Evolutionary conservation across 1,140 invertebrate genomes (phyloP).

Genomic region (Drosophila athabasca): DNA sequence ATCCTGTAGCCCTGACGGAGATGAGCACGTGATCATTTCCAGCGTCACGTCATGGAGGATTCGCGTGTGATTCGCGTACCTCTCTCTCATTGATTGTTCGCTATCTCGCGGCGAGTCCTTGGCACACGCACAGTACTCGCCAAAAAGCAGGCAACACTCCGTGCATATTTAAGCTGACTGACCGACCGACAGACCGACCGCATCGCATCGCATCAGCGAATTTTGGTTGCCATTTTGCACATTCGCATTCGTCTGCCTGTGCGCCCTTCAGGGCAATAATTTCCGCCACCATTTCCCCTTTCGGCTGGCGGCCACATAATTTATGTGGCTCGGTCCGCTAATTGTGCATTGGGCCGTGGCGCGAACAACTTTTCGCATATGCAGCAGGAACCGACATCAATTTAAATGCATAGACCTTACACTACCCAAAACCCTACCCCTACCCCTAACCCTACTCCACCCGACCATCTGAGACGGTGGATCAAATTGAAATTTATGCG

Average conservation of each 20-base stretch:
- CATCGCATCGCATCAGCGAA: conserved; percentile 17
- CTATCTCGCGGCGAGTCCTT: conserved; percentile 39
- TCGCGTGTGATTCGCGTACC: background rate
- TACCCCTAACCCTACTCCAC: background rate
- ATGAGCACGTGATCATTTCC: conserved; percentile 41
- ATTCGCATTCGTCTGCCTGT: conserved; percentile 36
- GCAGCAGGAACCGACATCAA: conserved; percentile 41
- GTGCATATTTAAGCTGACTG: conserved; percentile 50
- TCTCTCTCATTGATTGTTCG: conserved; percentile 27
- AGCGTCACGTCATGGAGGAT: conserved; percentile 29
- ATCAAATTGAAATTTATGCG: conserved; percentile 79
- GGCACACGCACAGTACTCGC: background rate
- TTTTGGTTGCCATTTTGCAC: conserved; percentile 14
- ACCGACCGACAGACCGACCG: conserved; percentile 38
- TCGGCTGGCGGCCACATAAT: conserved; percentile 53
- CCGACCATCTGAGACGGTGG: conserved; percentile 12
- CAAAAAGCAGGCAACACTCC: conserved; percentile 33
- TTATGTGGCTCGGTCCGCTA: conserved; percentile 63
- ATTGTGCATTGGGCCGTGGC: conserved; percentile 67
- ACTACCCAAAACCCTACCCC: too few species aligned
- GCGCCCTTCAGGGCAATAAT: conserved; percentile 53
- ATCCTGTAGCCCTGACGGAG: conserved; percentile 27
- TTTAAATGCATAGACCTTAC: conserved; percentile 45
- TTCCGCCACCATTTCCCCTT: conserved; percentile 62
- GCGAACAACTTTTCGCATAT: conserved; percentile 68